Evolutionary conservation across 2,888 invertebrate species (phyloP), one percentile per base, ranked within the genome.

Genomic region (Agrotis ipsilon): DNA sequence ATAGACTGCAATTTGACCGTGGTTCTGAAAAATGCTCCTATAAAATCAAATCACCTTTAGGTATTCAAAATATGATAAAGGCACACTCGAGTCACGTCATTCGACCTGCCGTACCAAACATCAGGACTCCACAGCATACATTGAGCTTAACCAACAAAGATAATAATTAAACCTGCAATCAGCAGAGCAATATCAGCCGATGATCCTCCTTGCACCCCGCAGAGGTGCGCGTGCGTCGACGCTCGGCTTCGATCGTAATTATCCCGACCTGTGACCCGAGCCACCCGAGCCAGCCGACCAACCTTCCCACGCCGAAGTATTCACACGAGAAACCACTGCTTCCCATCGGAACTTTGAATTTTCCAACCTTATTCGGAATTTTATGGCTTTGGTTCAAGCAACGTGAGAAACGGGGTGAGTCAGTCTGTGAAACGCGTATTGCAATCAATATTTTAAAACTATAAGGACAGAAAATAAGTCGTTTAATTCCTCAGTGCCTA

Each of bases 251-350:
- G 86, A 87, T 88, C 88, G 90, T 93, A 94, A 96, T 96, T 94
- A 94, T 91, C 91, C 89, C 90, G 93, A 93, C 94, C 94, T 93
- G 90, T 92, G 95, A 96, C 95, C 96, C 91, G 86, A 80, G 71
- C 81, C 73, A 78, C 51, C 73, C 78, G 72, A 64, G 48, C 81
- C 77, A 49, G 54, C 52, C 62, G 74, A 27, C 27, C 57, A 59
- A 70, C 72, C 88, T 92, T 94, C 94, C 93, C 95, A 94, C 94
- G 92, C 90, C 89, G 83, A 85, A 81, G 83, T 61, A 88, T 94
- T 96, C 96, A 94, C 96, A 95, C 94, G 95, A 93, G 94, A 95
- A 94, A 90, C 83, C 85, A 80, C 77, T 82, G 91, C 90, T 95
- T 96, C 95, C 92, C 95, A 95, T 92, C 92, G 92, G 94, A 94